Percentiles rank a stretch among this genome's conserved stretches.
phyloP scores from a whole-genome alignment of 2,113 vertebrate genomes.

The Entosphenus tridentatus region DNA sequence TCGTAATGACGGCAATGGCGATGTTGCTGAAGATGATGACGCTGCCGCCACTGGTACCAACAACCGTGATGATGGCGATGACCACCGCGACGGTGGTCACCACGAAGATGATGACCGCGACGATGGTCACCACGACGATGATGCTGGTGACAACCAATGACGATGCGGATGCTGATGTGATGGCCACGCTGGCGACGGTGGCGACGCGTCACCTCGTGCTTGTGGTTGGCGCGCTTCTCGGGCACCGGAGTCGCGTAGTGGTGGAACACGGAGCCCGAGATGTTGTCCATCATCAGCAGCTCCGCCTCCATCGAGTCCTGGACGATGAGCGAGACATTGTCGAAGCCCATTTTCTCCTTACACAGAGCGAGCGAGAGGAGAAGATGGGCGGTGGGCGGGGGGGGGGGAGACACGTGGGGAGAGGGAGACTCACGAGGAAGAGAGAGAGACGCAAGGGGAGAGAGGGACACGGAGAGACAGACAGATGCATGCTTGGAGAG shows the following conservation, averaged over 20 bases:
- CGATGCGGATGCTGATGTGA: no score
- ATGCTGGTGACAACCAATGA: no score
- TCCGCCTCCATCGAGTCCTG: conserved; percentile 17
- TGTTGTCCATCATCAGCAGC: conserved; percentile 11
- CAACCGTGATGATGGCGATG: no score
- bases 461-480: neutral
- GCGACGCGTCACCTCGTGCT: conserved; percentile 13
- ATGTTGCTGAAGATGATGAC: no score
- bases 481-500: neutral
- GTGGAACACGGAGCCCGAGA: conserved; percentile 12
- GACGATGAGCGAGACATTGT: conserved; percentile 17
- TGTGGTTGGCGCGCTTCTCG: conserved; percentile 11
- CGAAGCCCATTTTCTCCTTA: conserved; percentile 18
- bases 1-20: no score
- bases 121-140: no score
- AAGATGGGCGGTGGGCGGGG: conserved; percentile 8
- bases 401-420: neutral
- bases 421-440: neutral
- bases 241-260: conserved; percentile 13
- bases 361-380: conserved; percentile 12
- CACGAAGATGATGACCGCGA: no score
- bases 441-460: neutral
- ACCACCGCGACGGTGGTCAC: no score
- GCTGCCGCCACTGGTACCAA: no score
- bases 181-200: no score